Conservation (phyloP, 2,113 vertebrate species). For the Tautogolabrus adspersus region DNA sequence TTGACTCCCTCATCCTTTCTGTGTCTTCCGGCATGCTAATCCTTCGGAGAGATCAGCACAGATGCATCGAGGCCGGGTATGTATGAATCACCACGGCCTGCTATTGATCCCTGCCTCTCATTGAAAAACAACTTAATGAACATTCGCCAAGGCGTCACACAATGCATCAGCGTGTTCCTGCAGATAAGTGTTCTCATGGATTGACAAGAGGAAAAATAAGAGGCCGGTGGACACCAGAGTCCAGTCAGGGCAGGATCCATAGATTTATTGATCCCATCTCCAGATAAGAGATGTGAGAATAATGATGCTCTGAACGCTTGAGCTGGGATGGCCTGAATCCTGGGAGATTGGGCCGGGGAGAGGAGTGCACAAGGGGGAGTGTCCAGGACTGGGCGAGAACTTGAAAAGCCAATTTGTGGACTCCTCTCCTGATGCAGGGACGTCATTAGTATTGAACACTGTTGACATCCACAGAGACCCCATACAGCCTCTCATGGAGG, state of each 20-base stretch:
- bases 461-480: constrained; percentile 20
- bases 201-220: constrained; percentile 73
- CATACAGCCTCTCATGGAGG: constrained; percentile 7
- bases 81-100: constrained; percentile 68
- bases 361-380: constrained; percentile 17
- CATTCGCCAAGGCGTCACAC: constrained; percentile 75
- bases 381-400: constrained; percentile 23
- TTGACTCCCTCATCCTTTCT: constrained; percentile 55
- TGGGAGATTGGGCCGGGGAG: constrained; percentile 21
- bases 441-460: constrained; percentile 58
- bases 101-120: constrained; percentile 75
- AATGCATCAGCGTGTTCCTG: constrained; percentile 74
- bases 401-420: constrained; percentile 62
- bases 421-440: constrained; percentile 39
- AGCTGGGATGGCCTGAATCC: constrained; percentile 47
- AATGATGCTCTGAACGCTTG: constrained; percentile 71
- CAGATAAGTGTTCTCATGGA: constrained; percentile 78
- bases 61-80: constrained; percentile 43
- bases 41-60: constrained; percentile 47
- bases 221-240: constrained; percentile 68
- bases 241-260: constrained; percentile 65
- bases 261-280: constrained; percentile 82
- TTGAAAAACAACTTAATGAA: constrained; percentile 85
- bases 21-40: constrained; percentile 57
- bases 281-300: constrained; percentile 78